Percentiles rank a stretch among this genome's conserved stretches.
Evolutionary conservation across 2,888 invertebrate species (phyloP).

Genomic region (Neuroscelio doddi): DNA sequence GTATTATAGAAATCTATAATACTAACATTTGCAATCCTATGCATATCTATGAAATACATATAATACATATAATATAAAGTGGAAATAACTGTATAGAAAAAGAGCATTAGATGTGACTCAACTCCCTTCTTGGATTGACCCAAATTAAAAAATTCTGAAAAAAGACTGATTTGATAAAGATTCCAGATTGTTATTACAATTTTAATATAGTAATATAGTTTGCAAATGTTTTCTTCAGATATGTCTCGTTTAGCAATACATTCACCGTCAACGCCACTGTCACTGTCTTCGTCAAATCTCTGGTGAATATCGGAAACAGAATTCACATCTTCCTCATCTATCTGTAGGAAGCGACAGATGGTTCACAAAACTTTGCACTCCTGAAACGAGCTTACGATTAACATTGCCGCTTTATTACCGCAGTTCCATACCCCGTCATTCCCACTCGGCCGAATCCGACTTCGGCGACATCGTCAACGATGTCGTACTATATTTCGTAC

Average conservation of each 20-base stretch:
- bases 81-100: no score
- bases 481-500: slow-evolving; percentile 17
- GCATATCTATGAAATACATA: no score
- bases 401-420: slow-evolving; percentile 51
- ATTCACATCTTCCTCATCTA: slow-evolving; percentile 19
- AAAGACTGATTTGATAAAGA: no score
- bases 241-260: slow-evolving; percentile 2
- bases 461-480: slow-evolving; percentile 18
- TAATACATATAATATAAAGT: no score
- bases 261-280: slow-evolving; percentile 5
- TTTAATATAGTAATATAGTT: no score
- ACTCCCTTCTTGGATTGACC: no score
- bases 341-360: slow-evolving; percentile 44
- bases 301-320: slow-evolving; percentile 36
- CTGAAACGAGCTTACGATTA: slow-evolving; percentile 52
- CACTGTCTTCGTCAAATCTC: slow-evolving; percentile 19
- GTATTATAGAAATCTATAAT: no score
- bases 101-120: no score
- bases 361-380: slow-evolving; percentile 42
- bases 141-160: no score
- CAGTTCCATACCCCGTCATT: slow-evolving; percentile 18
- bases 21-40: no score
- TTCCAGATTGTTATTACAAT: no score
- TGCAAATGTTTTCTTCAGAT: not conserved
- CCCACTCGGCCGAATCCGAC: slow-evolving; percentile 22